Conservation (phyloP, 2,888 invertebrate genomes). For the Drosophila histrio region DNA sequence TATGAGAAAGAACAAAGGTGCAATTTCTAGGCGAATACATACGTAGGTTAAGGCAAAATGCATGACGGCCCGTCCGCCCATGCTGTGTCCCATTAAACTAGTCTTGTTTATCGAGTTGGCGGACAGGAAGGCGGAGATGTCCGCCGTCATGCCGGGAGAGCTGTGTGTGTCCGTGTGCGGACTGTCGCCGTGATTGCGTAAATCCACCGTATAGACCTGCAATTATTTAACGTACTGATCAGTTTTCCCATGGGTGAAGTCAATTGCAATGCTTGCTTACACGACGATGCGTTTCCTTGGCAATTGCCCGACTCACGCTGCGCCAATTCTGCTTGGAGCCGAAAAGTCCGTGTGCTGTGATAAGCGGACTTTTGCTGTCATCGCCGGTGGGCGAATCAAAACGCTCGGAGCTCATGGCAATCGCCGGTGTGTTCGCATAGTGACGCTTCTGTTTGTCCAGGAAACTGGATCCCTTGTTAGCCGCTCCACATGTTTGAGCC, state of each 20-base stretch:
- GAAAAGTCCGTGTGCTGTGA: constrained; percentile 94
- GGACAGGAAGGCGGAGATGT: constrained; percentile 88
- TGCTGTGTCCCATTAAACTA: constrained; percentile 94
- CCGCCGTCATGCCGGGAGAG: constrained; percentile 90
- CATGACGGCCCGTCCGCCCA: constrained; percentile 98
- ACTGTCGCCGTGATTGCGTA: constrained; percentile 97
- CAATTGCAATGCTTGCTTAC: constrained; percentile 82
- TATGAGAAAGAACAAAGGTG: neutral
- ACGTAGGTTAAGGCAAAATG: constrained; percentile 90
- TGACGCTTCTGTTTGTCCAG: constrained; percentile 2
- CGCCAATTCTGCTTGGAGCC: constrained; percentile 96
- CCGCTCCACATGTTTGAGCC: neutral
- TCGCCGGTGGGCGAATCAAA: constrained; percentile 86
- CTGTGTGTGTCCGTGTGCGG: constrained; percentile 90
- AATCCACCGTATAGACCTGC: constrained; percentile 88
- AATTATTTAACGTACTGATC: neutral
- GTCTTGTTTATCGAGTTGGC: constrained; percentile 79
- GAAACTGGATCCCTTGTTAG: neutral
- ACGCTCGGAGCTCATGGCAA: constrained; percentile 88
- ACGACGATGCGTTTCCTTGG: constrained; percentile 85
- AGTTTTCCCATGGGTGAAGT: neutral
- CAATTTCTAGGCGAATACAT: constrained; percentile 52
- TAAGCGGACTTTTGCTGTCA: constrained; percentile 86
- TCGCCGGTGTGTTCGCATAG: constrained; percentile 80
- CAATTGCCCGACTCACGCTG: constrained; percentile 89